A percentile compares a stretch with the other conserved stretches of the same genome.
Evolutionary conservation across 2,797 vertebrate species (phyloP).

Genomic region (Crypturellus tataupa): DNA sequence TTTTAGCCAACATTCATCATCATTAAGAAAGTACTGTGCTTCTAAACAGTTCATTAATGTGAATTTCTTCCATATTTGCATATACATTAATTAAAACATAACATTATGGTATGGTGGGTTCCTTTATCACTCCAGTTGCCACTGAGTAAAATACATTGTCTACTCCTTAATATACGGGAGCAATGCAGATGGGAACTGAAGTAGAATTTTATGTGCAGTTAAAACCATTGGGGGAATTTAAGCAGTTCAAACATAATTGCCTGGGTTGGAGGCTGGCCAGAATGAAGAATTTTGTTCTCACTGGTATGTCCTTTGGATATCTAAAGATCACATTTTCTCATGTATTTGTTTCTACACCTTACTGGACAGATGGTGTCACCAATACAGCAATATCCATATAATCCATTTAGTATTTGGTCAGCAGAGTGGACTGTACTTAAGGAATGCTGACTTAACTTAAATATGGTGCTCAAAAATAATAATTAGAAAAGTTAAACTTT

Average conservation of each 20-base stretch:
- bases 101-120: neutral
- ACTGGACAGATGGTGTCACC: neutral
- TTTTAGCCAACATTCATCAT: neutral
- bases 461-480: neutral
- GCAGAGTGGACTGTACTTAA: neutral
- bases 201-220: neutral
- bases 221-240: slow-evolving; percentile 17
- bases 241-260: neutral
- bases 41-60: neutral
- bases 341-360: slow-evolving; percentile 2
- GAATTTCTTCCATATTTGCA: neutral
- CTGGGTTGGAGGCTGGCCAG: slow-evolving; percentile 14
- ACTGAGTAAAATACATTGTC: neutral
- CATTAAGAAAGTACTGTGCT: neutral
- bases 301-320: neutral
- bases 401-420: slow-evolving; percentile 21
- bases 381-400: neutral
- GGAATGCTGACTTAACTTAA: neutral
- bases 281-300: slow-evolving; percentile 27
- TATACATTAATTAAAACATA: neutral
- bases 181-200: neutral
- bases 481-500: neutral
- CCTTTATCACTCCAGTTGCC: neutral
- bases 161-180: neutral
- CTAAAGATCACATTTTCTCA: slow-evolving; percentile 6